phyloP scores from a whole-genome alignment of 2,113 vertebrate species.

The Petromus typicus region DNA sequence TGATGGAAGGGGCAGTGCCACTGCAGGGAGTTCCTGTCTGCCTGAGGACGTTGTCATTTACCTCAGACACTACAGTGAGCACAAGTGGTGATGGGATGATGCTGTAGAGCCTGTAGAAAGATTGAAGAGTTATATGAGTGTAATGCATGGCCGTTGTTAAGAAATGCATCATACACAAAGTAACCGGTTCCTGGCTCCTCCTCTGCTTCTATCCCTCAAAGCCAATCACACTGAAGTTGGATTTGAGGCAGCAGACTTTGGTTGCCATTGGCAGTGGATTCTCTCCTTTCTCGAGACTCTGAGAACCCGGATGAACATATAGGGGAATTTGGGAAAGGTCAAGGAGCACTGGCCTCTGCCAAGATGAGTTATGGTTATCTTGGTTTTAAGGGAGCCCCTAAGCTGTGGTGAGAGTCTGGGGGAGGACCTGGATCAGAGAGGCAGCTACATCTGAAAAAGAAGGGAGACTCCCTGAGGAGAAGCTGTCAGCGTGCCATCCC shows the following conservation, averaged over 20 bases:
- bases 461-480: background rate
- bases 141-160: slow-evolving; percentile 26
- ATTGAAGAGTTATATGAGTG: background rate
- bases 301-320: background rate
- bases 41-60: background rate
- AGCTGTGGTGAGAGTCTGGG: background rate
- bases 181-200: background rate
- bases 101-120: background rate
- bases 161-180: background rate
- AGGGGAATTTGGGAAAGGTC: background rate
- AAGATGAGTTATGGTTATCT: background rate
- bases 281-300: background rate
- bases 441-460: background rate
- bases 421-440: background rate
- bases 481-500: background rate
- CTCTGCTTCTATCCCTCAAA: background rate
- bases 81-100: background rate
- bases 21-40: background rate
- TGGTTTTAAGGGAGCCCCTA: background rate
- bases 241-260: slow-evolving; percentile 36
- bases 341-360: background rate
- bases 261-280: slow-evolving; percentile 39
- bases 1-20: background rate
- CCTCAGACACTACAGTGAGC: background rate
- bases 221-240: slow-evolving; percentile 9